These are phyloP conservation scores for Archegozetes longisetosus DNA, from an alignment of 1,140 invertebrate species.

Conservation along the genomic window DNA sequence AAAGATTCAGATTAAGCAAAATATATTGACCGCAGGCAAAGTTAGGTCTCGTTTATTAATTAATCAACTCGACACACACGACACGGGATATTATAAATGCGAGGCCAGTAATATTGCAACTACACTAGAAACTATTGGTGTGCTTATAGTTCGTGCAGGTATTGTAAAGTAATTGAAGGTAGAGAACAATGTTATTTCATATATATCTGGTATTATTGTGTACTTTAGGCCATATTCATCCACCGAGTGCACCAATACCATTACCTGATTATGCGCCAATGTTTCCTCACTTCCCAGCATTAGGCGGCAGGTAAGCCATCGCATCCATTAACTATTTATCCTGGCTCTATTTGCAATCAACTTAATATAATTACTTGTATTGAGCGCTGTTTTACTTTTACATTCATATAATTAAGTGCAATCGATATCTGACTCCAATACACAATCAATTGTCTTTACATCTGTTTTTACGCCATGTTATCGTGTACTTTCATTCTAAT, in stretches of 20 bases:
- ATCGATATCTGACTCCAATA: too few relatives aligned
- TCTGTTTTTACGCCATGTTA: too few relatives aligned
- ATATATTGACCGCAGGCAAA: slow-evolving; percentile 1
- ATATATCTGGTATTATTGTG: neutral
- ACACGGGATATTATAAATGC: slow-evolving; percentile 52
- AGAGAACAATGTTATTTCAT: neutral
- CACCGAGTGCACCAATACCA: neutral
- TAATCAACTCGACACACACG: slow-evolving; percentile 41
- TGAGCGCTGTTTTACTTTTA: too few relatives aligned
- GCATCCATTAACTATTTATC: neutral
- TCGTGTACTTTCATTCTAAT: too few relatives aligned
- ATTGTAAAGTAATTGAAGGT: neutral
- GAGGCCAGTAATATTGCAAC: slow-evolving; percentile 42
- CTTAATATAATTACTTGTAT: too few relatives aligned
- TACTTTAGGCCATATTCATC: neutral
- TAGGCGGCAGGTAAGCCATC: slow-evolving; percentile 5
- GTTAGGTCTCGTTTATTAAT: slow-evolving; percentile 39
- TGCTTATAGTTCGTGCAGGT: slow-evolving; percentile 39
- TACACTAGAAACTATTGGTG: slow-evolving; percentile 40
- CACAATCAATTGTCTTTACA: too few relatives aligned
- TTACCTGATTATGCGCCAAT: slow-evolving; percentile 4
- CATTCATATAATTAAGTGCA: too few relatives aligned
- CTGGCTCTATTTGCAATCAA: neutral
- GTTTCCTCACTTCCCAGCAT: slow-evolving; percentile 4
- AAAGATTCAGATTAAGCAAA: slow-evolving; percentile 35